Evolutionary conservation across 2,113 vertebrate species (phyloP).

Genomic region (Xerus inauris): DNA sequence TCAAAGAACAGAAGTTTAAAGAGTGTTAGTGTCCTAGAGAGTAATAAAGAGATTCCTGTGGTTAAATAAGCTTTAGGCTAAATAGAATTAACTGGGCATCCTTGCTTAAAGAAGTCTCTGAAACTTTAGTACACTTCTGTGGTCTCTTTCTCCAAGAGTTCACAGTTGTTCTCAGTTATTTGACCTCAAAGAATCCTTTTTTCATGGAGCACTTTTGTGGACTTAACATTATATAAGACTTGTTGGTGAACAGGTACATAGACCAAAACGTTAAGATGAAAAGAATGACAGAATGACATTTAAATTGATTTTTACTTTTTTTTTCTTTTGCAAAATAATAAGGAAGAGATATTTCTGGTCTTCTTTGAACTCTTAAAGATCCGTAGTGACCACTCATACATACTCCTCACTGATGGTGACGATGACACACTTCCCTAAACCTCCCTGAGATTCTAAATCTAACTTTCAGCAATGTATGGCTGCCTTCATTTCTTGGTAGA

Average conservation of each 20-base stretch:
- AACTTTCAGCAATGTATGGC: not conserved
- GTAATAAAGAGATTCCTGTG: not conserved
- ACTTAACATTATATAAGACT: not conserved
- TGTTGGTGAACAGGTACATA: conserved; percentile 8
- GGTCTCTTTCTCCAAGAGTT: not conserved
- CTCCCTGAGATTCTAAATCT: not conserved
- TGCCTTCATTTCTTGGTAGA: not conserved
- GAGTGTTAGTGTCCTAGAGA: not conserved
- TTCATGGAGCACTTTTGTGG: not conserved
- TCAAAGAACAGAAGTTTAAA: not conserved
- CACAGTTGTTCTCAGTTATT: not conserved
- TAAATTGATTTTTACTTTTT: not conserved
- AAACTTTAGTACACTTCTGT: not conserved
- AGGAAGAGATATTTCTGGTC: not conserved
- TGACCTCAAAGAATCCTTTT: not conserved
- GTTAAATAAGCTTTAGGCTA: not conserved
- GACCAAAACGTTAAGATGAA: not conserved
- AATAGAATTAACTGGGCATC: not conserved
- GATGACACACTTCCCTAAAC: not conserved
- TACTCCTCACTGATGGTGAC: not conserved
- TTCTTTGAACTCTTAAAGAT: not conserved
- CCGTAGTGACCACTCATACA: not conserved
- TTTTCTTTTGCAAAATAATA: not conserved
- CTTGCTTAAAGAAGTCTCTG: not conserved
- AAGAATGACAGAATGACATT: not conserved